These are phyloP conservation scores for Chloroceryle inda DNA, from an alignment of 2,797 vertebrate genomes.

Conservation along the genomic window DNA sequence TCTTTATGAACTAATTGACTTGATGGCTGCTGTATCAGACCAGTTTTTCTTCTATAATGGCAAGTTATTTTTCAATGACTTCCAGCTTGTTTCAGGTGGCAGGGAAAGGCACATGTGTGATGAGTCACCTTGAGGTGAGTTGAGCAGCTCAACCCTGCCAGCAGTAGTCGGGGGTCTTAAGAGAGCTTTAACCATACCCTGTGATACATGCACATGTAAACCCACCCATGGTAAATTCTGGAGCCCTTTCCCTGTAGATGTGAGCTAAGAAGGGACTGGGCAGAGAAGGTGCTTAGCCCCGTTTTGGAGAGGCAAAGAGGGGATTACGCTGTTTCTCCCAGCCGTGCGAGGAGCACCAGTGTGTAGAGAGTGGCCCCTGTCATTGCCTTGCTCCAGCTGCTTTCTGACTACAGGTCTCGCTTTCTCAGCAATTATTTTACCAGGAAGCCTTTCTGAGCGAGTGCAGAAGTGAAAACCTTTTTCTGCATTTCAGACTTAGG, in stretches of 20 bases:
- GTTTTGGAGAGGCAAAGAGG: background rate
- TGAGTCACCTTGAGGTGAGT: background rate
- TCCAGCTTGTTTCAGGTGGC: background rate
- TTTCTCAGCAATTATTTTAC: background rate
- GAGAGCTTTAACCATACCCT: background rate
- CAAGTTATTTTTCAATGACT: background rate
- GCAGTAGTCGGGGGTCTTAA: background rate
- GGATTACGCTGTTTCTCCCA: fast-evolving
- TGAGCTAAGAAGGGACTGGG: background rate
- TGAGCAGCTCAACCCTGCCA: background rate
- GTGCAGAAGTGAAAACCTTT: background rate
- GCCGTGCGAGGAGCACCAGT: background rate
- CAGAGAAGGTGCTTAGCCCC: background rate
- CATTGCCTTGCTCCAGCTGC: fast-evolving
- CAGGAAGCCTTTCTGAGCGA: background rate
- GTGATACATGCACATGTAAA: fast-evolving
- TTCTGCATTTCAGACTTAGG: background rate
- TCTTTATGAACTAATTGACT: background rate
- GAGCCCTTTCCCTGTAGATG: background rate
- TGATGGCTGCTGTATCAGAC: background rate
- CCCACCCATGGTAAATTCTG: background rate
- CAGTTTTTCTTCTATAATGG: background rate
- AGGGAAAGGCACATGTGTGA: background rate
- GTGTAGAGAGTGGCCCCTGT: background rate
- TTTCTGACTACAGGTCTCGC: fast-evolving